phyloP scores from a whole-genome alignment of 2,113 vertebrate species.

The Phoenicopterus ruber region DNA sequence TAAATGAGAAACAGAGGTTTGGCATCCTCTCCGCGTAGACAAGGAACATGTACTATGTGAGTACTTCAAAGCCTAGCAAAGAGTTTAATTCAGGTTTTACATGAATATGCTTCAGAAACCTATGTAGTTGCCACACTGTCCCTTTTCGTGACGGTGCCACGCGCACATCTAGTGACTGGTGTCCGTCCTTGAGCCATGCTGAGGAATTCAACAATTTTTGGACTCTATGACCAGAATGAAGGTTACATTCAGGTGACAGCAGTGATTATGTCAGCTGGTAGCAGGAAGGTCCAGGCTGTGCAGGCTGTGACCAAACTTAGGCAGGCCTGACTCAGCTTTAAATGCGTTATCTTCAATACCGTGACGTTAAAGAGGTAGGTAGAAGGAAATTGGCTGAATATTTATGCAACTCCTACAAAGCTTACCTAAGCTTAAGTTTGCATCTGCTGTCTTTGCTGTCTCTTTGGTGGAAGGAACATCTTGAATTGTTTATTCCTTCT shows the following conservation, averaged over 20 bases:
- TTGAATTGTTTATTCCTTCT: slow-evolving; percentile 57
- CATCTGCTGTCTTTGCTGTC: slow-evolving; percentile 54
- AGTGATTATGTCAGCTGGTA: neutral
- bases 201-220: neutral
- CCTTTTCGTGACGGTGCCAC: neutral
- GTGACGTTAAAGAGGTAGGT: neutral
- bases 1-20: neutral
- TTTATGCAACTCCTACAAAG: slow-evolving; percentile 43
- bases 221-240: neutral
- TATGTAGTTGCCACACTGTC: accelerated
- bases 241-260: neutral
- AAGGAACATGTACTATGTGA: neutral
- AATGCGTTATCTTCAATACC: neutral
- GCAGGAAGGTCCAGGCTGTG: neutral
- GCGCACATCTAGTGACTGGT: neutral
- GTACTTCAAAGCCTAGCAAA: neutral
- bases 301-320: neutral
- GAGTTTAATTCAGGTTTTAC: neutral
- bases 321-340: slow-evolving; percentile 45
- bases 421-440: slow-evolving; percentile 63
- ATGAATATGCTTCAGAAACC: neutral
- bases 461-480: slow-evolving; percentile 41
- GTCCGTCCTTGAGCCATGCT: neutral
- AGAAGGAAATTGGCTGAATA: slow-evolving; percentile 36
- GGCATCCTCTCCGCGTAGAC: neutral